Evolutionary conservation across 2,888 invertebrate genomes (phyloP).

Genomic region (Tryphoninae sp.): DNA sequence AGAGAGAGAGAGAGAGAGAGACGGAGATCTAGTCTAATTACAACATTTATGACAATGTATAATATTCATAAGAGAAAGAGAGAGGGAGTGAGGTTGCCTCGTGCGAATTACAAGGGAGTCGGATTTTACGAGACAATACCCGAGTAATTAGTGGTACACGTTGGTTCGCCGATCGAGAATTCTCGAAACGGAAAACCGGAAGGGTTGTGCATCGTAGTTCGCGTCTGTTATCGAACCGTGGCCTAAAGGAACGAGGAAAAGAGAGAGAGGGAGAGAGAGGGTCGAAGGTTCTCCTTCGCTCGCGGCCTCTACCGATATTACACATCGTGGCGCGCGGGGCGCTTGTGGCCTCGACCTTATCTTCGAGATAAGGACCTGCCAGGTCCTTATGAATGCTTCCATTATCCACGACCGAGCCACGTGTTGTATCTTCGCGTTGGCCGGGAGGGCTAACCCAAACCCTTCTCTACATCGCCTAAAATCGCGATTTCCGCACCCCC

Average conservation of each 20-base stretch:
- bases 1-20: too few species aligned
- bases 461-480: slow-evolving; percentile 45
- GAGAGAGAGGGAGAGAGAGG: slow-evolving; percentile 1
- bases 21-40: slow-evolving; percentile 25
- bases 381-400: slow-evolving; percentile 77
- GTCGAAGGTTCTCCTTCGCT: slow-evolving; percentile 11
- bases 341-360: slow-evolving; percentile 71
- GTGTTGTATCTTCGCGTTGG: slow-evolving; percentile 65
- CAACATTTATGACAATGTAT: slow-evolving; percentile 49
- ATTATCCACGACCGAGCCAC: slow-evolving; percentile 68
- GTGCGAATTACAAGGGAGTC: slow-evolving; percentile 3
- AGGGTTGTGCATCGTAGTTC: slow-evolving; percentile 68
- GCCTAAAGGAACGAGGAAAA: slow-evolving; percentile 60
- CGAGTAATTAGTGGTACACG: slow-evolving; percentile 61
- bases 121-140: slow-evolving; percentile 53
- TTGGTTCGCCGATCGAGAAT: slow-evolving; percentile 32
- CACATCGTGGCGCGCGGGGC: slow-evolving; percentile 61
- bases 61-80: slow-evolving; percentile 50
- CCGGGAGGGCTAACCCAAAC: slow-evolving; percentile 1
- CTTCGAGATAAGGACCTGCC: slow-evolving; percentile 76
- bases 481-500: slow-evolving; percentile 25
- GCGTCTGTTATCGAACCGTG: slow-evolving; percentile 73
- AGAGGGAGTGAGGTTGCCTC: slow-evolving; percentile 5
- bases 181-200: slow-evolving; percentile 68
- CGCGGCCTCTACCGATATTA: slow-evolving; percentile 54